Evolutionary conservation across 2,797 vertebrate species (phyloP).

Genomic region (Lepus townsendii): DNA sequence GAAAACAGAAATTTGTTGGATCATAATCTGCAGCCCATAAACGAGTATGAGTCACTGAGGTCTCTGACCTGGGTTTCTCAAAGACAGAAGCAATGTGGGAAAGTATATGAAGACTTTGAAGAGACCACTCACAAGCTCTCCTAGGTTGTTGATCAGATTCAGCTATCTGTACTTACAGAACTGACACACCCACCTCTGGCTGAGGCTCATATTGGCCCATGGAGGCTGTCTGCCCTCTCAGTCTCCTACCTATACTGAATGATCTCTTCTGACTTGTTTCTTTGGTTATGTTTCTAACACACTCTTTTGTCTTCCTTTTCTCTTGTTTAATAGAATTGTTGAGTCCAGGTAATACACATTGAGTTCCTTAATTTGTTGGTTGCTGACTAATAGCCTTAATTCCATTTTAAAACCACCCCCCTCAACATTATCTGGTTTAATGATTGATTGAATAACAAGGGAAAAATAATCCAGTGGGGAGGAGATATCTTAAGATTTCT

Average conservation of each 20-base stretch:
- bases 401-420: not conserved
- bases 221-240: not conserved
- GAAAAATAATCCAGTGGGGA: not conserved
- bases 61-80: not conserved
- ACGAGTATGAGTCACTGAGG: not conserved
- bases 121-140: not conserved
- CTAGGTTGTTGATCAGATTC: not conserved
- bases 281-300: fast-evolving
- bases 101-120: not conserved
- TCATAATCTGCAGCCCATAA: not conserved
- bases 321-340: not conserved
- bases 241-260: fast-evolving
- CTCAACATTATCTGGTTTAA: not conserved
- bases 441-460: not conserved
- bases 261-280: not conserved
- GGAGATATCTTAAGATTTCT: not conserved
- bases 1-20: not conserved
- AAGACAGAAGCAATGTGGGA: not conserved
- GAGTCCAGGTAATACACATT: not conserved
- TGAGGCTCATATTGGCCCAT: not conserved
- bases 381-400: not conserved
- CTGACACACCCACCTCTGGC: not conserved
- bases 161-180: not conserved
- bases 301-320: not conserved
- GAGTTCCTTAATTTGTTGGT: not conserved